These are phyloP conservation scores for Dromococcyx pavoninus DNA, from an alignment of 2,797 vertebrate genomes.

Conservation along the genomic window DNA sequence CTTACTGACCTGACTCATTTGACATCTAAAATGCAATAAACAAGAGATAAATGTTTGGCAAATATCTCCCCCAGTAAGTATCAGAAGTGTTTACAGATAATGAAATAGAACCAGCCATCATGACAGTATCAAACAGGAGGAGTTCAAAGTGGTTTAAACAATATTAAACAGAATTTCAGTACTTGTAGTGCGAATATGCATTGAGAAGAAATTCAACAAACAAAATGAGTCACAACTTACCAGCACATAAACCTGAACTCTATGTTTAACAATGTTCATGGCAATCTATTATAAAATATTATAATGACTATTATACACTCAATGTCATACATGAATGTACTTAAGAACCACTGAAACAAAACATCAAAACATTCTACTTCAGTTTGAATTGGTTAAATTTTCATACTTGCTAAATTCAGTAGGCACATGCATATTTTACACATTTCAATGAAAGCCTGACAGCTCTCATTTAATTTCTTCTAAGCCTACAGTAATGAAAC, in stretches of 20 bases:
- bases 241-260: not conserved
- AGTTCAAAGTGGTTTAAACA: not conserved
- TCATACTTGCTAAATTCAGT: not conserved
- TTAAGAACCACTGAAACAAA: not conserved
- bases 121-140: not conserved
- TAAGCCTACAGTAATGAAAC: constrained; percentile 33
- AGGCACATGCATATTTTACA: constrained; percentile 25
- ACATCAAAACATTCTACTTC: constrained; percentile 1
- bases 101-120: not conserved
- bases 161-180: not conserved
- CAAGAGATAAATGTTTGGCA: not conserved
- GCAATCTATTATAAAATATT: too few relatives aligned
- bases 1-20: not conserved
- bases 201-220: not conserved
- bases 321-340: not conserved
- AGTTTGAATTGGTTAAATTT: not conserved
- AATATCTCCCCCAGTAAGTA: not conserved
- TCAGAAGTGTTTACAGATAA: not conserved
- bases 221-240: not conserved
- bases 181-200: not conserved
- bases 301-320: not conserved
- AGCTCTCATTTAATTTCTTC: constrained; percentile 46
- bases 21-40: not conserved
- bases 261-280: not conserved
- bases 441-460: constrained; percentile 21